A percentile compares a stretch with the other conserved stretches of the same genome.
Evolutionary conservation across 1,140 invertebrate species (phyloP).

Genomic region (Sesamia nonagrioides): DNA sequence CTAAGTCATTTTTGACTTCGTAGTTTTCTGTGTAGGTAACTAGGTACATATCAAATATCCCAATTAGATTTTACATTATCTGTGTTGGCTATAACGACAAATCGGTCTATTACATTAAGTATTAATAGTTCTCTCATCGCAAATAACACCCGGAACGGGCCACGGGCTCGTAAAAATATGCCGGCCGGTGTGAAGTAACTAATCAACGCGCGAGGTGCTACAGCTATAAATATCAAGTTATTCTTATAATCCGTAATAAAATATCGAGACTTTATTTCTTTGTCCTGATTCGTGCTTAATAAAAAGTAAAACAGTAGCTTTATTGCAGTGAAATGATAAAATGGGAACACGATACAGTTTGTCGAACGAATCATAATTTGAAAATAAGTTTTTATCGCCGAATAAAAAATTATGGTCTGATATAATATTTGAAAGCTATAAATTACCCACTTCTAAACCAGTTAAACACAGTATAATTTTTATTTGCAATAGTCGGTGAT

Average conservation of each 20-base stretch:
- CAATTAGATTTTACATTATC: background rate
- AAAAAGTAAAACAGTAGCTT: slow-evolving; percentile 6
- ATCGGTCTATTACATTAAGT: background rate
- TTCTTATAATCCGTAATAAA: slow-evolving; percentile 44
- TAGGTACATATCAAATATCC: no score
- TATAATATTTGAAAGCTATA: background rate
- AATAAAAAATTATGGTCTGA: background rate
- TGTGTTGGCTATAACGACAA: background rate
- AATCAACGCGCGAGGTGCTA: slow-evolving; percentile 45
- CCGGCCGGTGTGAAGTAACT: slow-evolving; percentile 45
- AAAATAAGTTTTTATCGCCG: background rate
- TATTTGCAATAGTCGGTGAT: slow-evolving; percentile 21
- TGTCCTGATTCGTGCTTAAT: slow-evolving; percentile 26
- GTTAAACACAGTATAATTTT: slow-evolving; percentile 21
- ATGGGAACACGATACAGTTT: slow-evolving; percentile 2
- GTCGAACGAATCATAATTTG: slow-evolving; percentile 4
- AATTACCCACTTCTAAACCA: background rate
- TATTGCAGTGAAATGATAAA: slow-evolving; percentile 26
- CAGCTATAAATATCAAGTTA: slow-evolving; percentile 47
- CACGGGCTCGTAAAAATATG: slow-evolving; percentile 38
- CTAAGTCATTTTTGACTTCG: no score
- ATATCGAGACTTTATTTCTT: slow-evolving; percentile 39
- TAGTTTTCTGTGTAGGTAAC: no score
- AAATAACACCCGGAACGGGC: slow-evolving; percentile 41
- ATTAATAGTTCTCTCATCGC: slow-evolving; percentile 21